A percentile compares a stretch with the other conserved stretches of the same genome.
phyloP scores from a whole-genome alignment of 2,113 vertebrate genomes.

The Clarias macrocephalus region DNA sequence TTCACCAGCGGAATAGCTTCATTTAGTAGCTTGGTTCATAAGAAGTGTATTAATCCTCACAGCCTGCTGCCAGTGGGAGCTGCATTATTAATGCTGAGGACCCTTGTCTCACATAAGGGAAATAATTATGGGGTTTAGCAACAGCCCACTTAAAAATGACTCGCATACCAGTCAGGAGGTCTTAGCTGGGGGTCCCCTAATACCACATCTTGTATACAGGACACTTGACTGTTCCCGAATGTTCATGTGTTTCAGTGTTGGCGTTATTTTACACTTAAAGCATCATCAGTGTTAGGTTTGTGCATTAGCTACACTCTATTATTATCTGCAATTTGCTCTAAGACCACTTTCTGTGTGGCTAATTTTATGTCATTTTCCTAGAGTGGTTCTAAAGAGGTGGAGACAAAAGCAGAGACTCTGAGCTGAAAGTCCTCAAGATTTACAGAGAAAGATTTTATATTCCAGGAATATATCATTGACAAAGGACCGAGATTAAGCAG shows the following conservation, averaged over 20 bases:
- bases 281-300: not conserved
- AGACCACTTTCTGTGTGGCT: not conserved
- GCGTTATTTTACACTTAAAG: not conserved
- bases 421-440: not conserved
- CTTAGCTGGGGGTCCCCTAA: not conserved
- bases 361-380: not conserved
- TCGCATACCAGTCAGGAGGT: not conserved
- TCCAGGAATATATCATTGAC: no score
- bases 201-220: not conserved
- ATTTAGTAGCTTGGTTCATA: conserved; percentile 36
- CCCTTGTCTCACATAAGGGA: conserved; percentile 38
- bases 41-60: conserved; percentile 57
- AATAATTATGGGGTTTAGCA: conserved; percentile 35
- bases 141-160: conserved; percentile 38
- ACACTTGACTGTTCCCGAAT: not conserved
- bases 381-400: not conserved
- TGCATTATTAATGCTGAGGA: conserved; percentile 59
- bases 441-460: not conserved
- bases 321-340: conserved; percentile 7
- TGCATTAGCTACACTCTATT: not conserved
- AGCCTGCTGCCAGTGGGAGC: conserved; percentile 36
- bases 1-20: conserved; percentile 36
- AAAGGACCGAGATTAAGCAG: not conserved
- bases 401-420: not conserved
- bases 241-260: not conserved